These are phyloP conservation scores for Xestia rhomboidea DNA, from an alignment of 2,888 invertebrate species.

Conservation along the genomic window DNA sequence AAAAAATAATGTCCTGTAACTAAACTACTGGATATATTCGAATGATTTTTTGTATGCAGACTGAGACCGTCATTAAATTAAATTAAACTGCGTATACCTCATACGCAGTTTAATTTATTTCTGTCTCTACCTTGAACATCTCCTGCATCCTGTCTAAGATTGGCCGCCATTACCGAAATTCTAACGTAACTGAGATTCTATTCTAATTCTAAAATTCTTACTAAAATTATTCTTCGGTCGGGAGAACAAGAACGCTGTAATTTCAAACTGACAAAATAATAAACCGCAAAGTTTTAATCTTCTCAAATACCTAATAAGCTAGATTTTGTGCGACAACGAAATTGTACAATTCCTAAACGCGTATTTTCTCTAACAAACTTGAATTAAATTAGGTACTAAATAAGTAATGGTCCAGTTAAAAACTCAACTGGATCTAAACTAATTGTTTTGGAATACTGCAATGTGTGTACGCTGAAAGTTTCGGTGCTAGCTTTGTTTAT, in stretches of 20 bases:
- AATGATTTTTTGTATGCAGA: no score
- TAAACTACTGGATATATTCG: no score
- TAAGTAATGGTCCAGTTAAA: constrained; percentile 34
- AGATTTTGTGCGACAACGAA: neutral
- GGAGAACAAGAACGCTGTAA: neutral
- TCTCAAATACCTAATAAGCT: neutral
- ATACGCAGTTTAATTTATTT: no score
- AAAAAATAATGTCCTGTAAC: no score
- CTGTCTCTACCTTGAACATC: no score
- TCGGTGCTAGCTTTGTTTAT: constrained; percentile 36
- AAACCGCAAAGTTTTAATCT: no score
- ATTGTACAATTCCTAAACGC: neutral
- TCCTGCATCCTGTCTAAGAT: neutral
- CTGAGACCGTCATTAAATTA: no score
- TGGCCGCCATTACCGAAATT: neutral
- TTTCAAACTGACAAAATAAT: neutral
- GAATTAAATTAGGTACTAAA: constrained; percentile 29
- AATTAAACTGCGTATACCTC: no score
- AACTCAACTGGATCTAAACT: constrained; percentile 20
- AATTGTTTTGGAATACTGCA: constrained; percentile 42
- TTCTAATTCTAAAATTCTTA: no score
- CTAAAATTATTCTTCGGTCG: no score
- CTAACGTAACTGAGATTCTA: no score
- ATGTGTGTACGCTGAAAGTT: constrained; percentile 40
- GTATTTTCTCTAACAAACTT: constrained; percentile 22